Evolutionary conservation across 2,888 invertebrate species (phyloP), one percentile per base, ranked within the genome.

Genomic region (Drosophila tanythrix): DNA sequence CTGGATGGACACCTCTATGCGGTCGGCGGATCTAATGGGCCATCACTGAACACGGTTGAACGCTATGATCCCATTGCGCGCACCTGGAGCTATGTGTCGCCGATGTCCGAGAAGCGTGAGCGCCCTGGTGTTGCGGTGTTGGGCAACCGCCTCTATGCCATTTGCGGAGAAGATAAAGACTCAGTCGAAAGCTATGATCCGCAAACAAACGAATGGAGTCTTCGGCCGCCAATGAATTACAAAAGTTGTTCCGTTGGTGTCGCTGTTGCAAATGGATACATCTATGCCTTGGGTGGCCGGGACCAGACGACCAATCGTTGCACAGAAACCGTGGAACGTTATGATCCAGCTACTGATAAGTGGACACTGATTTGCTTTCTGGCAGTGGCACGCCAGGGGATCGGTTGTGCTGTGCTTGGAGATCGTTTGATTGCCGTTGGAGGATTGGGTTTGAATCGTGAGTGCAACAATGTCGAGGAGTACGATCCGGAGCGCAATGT

Each of bases 241-340:
- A 96, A 72, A 27, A 94, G 98, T 61, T 97, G 98, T 3, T 97
- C 98, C 18, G 97, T 98, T 63, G 98, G 98, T 52, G 97, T 97
- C 76, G 93, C 97, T 67, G 97, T 97, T 0, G 96, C 97, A 36
- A 96, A 97, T 91, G 98, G 98, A 0, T 97, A 95, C 92, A 94
- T 99, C 58, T 99, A 98, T 93, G 98, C 98, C 1, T 94, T 98
- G 74, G 98, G 99, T 33, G 98, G 99, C 0, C 97, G 98, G 93
- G 98, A 98, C 93, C 97, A 98, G 13, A 97, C 98, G 0, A 97
- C 97, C 29, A 21, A 21, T 21, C 1, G 21, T 21, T 1, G 21
- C 87, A 96, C 97, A 80, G 96, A 97, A 84, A 98, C 97, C 90
- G 97, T 98, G 18, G 98, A 98, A 94, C 95, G 98, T 93, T 98